Conservation (phyloP, 2,797 vertebrate species). For the Sebastes vulpes region DNA sequence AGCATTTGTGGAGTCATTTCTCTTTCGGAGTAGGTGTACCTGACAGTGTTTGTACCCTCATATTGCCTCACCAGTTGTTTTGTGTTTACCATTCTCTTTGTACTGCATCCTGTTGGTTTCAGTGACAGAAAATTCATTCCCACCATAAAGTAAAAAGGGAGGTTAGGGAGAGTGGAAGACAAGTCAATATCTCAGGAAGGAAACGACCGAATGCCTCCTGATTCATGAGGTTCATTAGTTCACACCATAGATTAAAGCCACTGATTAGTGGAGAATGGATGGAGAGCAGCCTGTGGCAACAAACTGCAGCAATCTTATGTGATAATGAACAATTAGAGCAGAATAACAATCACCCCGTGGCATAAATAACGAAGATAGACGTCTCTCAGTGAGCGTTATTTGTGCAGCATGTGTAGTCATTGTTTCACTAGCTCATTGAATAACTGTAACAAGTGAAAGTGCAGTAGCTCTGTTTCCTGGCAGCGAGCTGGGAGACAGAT, state of each 20-base stretch:
- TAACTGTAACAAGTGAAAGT: not conserved
- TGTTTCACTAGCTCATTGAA: not conserved
- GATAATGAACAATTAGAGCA: constrained; percentile 43
- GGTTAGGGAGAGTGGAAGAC: not conserved
- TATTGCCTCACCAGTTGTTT: not conserved
- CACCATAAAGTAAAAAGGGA: not conserved
- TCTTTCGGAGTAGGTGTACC: not conserved
- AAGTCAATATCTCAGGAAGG: constrained; percentile 9
- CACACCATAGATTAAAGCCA: constrained; percentile 31
- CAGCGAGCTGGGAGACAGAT: not conserved
- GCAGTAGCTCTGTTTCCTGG: not conserved
- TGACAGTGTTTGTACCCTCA: not conserved
- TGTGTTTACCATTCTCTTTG: constrained; percentile 39
- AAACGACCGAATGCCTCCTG: constrained; percentile 8
- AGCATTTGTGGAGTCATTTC: not conserved
- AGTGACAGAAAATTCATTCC: constrained; percentile 15
- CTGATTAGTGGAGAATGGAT: constrained; percentile 34
- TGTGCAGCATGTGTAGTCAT: not conserved
- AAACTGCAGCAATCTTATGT: constrained; percentile 3
- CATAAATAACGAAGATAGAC: not conserved
- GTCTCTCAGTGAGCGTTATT: constrained; percentile 5
- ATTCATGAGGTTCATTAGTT: constrained; percentile 24
- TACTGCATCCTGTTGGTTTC: constrained; percentile 33
- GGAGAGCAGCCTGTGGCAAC: not conserved
- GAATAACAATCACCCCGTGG: constrained; percentile 41